phyloP scores from a whole-genome alignment of 2,113 vertebrate genomes.

The Corythornis cristatus region DNA sequence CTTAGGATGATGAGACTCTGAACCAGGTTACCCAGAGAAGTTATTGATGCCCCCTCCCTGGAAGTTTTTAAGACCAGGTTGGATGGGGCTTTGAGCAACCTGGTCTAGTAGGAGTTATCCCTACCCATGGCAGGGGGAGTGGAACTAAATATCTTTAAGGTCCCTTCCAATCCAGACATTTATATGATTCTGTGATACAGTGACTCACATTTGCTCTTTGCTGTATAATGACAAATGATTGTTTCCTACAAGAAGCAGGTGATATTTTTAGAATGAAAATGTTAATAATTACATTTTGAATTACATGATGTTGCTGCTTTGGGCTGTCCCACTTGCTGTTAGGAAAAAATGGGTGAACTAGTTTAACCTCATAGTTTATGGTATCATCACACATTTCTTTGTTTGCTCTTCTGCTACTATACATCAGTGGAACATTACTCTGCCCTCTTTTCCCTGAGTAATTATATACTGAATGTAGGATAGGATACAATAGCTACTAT shows the following conservation, averaged over 20 bases:
- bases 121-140: not conserved
- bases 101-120: not conserved
- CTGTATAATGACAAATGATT: not conserved
- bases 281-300: constrained; percentile 1
- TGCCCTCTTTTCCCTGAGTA: constrained; percentile 31
- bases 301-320: constrained; percentile 2
- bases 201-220: constrained; percentile 11
- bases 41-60: not conserved
- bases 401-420: not conserved
- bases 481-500: constrained; percentile 54
- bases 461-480: constrained; percentile 45
- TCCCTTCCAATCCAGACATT: not conserved
- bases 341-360: not conserved
- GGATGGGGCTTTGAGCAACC: not conserved
- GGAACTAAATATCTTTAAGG: not conserved
- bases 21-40: not conserved
- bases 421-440: not conserved
- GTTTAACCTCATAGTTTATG: constrained; percentile 15
- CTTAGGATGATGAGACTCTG: not conserved
- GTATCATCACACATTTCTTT: constrained; percentile 33
- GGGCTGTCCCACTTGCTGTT: not conserved
- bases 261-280: not conserved
- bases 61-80: not conserved
- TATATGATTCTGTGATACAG: not conserved
- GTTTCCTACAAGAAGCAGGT: constrained; percentile 10